Percentiles rank a stretch among this genome's conserved stretches.
Conservation (phyloP, 2,113 vertebrate species). For the Elachura formosa region DNA sequence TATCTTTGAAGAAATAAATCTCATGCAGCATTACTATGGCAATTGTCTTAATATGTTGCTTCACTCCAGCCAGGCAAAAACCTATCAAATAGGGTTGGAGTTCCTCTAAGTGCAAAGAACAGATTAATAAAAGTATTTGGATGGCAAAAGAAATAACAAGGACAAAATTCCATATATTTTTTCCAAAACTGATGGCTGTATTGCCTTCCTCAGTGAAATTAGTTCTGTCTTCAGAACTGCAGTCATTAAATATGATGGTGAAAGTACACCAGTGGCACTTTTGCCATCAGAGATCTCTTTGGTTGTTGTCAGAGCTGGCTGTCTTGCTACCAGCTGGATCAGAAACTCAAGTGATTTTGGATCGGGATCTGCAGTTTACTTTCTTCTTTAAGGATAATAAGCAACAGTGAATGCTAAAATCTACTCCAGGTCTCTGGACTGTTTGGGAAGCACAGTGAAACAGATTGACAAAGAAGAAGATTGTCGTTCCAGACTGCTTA, state of each 20-base stretch:
- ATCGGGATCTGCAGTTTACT: not conserved
- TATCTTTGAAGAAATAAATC: not conserved
- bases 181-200: not conserved
- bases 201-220: not conserved
- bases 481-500: not conserved
- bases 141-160: not conserved
- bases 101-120: fast-evolving
- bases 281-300: not conserved
- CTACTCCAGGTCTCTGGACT: not conserved
- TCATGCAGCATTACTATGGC: not conserved
- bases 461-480: not conserved
- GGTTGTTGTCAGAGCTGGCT: not conserved
- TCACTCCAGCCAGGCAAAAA: not conserved
- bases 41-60: not conserved
- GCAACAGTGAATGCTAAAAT: not conserved
- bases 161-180: not conserved
- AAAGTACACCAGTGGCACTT: not conserved
- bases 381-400: not conserved
- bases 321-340: not conserved
- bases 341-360: not conserved
- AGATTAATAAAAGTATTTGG: not conserved
- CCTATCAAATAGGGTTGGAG: fast-evolving
- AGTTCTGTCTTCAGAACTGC: not conserved
- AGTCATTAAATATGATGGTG: not conserved
- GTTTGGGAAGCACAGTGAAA: not conserved